These are phyloP conservation scores for Ailuropoda melanoleuca DNA, from an alignment of 2,113 vertebrate genomes.

Conservation along the genomic window DNA sequence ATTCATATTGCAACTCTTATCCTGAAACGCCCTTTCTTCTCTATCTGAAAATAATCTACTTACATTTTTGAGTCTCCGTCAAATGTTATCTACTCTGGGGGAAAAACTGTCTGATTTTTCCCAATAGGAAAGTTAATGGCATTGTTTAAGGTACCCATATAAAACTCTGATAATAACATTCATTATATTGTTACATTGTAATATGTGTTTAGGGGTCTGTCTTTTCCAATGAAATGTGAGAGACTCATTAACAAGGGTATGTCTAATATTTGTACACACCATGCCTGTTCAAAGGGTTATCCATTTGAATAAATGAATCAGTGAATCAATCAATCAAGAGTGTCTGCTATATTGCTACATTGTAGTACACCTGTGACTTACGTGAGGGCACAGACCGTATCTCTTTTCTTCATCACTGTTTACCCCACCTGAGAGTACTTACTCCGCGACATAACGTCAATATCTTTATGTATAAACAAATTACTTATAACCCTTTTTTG, in stretches of 20 bases:
- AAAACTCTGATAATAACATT: background rate
- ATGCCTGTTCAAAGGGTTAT: background rate
- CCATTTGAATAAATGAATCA: background rate
- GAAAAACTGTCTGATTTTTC: background rate
- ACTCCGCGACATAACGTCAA: background rate
- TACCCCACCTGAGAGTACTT: background rate
- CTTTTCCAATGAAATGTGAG: background rate
- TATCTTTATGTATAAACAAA: background rate
- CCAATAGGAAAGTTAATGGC: background rate
- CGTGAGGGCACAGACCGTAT: background rate
- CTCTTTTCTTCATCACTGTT: background rate
- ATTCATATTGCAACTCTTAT: background rate
- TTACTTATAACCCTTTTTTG: background rate
- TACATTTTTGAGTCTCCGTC: background rate
- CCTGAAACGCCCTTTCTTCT: background rate
- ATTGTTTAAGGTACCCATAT: background rate
- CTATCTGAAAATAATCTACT: background rate
- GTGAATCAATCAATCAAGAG: background rate
- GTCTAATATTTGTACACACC: background rate
- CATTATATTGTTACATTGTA: background rate
- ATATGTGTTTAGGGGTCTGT: background rate
- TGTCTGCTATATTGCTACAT: background rate
- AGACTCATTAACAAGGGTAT: background rate
- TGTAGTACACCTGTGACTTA: background rate
- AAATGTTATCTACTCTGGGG: background rate